phyloP scores from a whole-genome alignment of 2,888 invertebrate genomes.

The Glaucopsyche alexis region DNA sequence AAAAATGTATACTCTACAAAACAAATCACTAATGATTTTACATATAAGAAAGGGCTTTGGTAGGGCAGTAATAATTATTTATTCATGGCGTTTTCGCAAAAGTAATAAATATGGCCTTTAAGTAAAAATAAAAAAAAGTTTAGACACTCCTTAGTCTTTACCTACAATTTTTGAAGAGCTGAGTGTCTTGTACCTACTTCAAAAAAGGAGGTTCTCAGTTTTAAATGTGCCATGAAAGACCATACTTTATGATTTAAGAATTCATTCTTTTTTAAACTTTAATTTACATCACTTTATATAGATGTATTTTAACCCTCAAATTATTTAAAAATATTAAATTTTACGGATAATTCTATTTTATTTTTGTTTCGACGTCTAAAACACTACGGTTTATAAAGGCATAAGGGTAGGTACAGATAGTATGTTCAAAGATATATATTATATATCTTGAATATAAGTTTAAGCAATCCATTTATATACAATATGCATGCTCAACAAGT shows the following conservation, averaged over 20 bases:
- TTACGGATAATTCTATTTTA: not conserved
- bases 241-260: not conserved
- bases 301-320: not conserved
- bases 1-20: not conserved
- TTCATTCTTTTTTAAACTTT: not conserved
- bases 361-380: not conserved
- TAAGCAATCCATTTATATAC: not conserved
- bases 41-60: not conserved
- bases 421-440: not conserved
- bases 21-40: not conserved
- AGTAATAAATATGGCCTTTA: too few relatives aligned
- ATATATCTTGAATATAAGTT: not conserved
- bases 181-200: not conserved
- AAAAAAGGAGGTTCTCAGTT: not conserved
- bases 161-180: not conserved
- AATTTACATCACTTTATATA: not conserved
- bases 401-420: conserved; percentile 16
- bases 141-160: not conserved
- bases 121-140: too few relatives aligned
- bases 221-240: not conserved
- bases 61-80: not conserved
- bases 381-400: conserved; percentile 3
- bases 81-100: too few relatives aligned
- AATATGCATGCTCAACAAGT: not conserved
- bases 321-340: not conserved